A percentile compares a stretch with the other conserved stretches of the same genome.
Conservation (phyloP, 2,888 invertebrate species). For the Thyatira batis region DNA sequence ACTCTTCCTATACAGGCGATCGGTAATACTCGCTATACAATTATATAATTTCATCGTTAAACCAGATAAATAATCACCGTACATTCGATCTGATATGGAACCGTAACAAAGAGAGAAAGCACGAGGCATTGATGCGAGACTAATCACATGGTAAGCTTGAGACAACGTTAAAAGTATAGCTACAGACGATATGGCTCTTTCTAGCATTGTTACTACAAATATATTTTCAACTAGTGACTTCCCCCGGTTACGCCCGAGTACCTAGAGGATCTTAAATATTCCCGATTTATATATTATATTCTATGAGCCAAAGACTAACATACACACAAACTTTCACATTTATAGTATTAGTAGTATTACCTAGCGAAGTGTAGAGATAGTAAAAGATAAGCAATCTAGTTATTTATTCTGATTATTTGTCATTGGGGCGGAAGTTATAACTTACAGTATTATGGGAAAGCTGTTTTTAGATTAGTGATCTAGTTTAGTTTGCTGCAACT, state of each 20-base stretch:
- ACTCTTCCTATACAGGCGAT: slow-evolving; percentile 8
- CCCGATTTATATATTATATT: too few relatives aligned
- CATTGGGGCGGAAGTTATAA: neutral
- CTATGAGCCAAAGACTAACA: too few relatives aligned
- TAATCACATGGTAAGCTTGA: neutral
- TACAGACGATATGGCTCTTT: neutral
- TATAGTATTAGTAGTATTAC: too few relatives aligned
- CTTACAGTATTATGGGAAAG: neutral
- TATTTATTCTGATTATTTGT: neutral
- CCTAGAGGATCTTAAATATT: too few relatives aligned
- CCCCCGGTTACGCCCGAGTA: too few relatives aligned
- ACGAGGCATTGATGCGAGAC: slow-evolving; percentile 18
- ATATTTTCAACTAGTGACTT: neutral
- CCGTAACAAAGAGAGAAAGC: slow-evolving; percentile 32
- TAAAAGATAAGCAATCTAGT: neutral
- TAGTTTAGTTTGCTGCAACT: neutral
- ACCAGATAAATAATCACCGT: slow-evolving; percentile 13
- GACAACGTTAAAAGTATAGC: neutral
- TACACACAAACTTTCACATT: too few relatives aligned
- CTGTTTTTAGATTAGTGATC: neutral
- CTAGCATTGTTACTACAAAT: neutral
- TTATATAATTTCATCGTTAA: slow-evolving; percentile 20
- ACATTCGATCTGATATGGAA: slow-evolving; percentile 26
- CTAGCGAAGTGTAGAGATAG: neutral
- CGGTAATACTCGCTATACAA: slow-evolving; percentile 19